Evolutionary conservation across 2,797 vertebrate species (phyloP), one percentile per base, ranked within the genome.

Genomic region (Sphenodon punctatus): DNA sequence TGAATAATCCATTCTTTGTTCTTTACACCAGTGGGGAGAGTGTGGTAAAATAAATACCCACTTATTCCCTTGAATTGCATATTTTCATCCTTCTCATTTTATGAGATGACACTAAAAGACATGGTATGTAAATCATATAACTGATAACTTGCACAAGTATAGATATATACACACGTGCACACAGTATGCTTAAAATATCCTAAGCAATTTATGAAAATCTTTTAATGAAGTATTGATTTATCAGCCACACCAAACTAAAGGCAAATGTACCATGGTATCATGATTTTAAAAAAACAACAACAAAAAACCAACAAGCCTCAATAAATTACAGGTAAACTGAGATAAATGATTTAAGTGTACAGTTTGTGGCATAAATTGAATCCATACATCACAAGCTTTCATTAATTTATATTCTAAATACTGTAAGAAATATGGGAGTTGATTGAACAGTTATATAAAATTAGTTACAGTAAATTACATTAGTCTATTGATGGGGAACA

Each of bases 291-390:
- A 93, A 89, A 92, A 87, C 86, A 85, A 73, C 22, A 85, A 68
- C n/a, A n/a, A 69, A 75, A 80, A 87, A 85, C 69, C 5, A 71
- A 56, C 1, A 3, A 82, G 75, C 92, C 88, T 78, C 90, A 89
- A 91, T 94, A 92, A 94, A 95, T 96, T 95, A 95, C 82, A 93
- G 91, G 91, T 95, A 96, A 96, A 96, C 93, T 92, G 96, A 96
- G 95, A 96, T 94, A 96, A 96, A 96, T 96, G 95, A 94, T 94
- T 95, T 95, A 96, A 96, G 92, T 95, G 93, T 88, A 94, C 95
- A 95, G 94, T 96, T 96, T 95, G 92, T 89, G 27, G 94, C 94
- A 86, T 91, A 95, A 96, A 96, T 96, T 95, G 96, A 96, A 96
- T 93, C 93, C 93, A 96, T 95, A 95, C 85, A 96, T 96, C 96